These are phyloP conservation scores for Tragelaphus eurycerus DNA, from an alignment of 2,797 vertebrate genomes.

Conservation along the genomic window DNA sequence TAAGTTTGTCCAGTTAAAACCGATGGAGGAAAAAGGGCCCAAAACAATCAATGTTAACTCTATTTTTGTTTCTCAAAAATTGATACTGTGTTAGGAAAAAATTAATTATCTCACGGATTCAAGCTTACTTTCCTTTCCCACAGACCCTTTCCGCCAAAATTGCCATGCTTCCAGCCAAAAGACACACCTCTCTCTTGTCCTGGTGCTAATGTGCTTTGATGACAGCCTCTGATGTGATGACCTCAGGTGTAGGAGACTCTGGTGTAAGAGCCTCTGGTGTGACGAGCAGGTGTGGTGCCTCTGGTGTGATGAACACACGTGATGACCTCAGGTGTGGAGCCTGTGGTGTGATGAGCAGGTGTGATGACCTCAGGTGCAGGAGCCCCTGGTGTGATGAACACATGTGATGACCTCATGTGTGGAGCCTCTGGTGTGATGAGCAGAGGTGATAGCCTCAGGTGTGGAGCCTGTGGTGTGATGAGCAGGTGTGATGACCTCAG, in stretches of 20 bases:
- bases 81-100: not conserved
- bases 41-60: fast-evolving
- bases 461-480: not conserved
- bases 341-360: no score
- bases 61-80: not conserved
- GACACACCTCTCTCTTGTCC: no score
- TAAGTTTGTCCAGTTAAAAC: slow-evolving; percentile 67
- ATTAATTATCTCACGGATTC: fast-evolving
- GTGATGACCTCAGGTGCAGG: not conserved
- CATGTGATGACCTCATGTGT: not conserved
- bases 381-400: no score
- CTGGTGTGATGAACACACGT: no score
- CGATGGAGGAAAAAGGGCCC: fast-evolving
- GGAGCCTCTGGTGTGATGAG: not conserved
- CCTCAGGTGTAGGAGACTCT: not conserved
- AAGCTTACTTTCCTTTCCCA: not conserved
- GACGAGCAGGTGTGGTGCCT: not conserved
- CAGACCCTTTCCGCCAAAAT: not conserved
- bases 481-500: not conserved
- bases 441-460: not conserved
- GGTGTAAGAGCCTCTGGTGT: no score
- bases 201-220: no score
- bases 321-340: not conserved
- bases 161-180: no score
- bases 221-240: no score